Evolutionary conservation across 2,888 invertebrate species (phyloP).

Genomic region (Chydorus sphaericus): DNA sequence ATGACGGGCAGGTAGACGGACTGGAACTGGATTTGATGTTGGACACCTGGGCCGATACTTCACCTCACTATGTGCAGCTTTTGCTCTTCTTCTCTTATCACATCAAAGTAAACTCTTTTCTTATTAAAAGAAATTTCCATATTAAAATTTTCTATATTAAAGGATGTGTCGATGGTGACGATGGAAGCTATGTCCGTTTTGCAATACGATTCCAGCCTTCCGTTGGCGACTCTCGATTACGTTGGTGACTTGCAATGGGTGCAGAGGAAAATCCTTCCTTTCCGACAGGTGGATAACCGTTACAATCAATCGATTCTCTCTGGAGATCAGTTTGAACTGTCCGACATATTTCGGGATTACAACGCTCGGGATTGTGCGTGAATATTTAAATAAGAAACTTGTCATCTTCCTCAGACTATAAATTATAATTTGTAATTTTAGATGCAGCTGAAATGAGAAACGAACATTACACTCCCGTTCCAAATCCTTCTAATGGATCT

Average conservation of each 20-base stretch:
- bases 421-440: not conserved
- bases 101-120: not conserved
- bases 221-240: not conserved
- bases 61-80: not conserved
- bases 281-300: not conserved
- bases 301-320: not conserved
- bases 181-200: slow-evolving; percentile 2
- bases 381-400: not conserved
- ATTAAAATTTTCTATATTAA: not conserved
- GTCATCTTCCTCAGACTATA: not conserved
- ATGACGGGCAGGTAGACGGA: not conserved
- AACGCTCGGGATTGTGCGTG: not conserved
- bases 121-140: not conserved
- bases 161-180: not conserved
- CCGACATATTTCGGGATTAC: slow-evolving; percentile 2
- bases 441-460: not conserved
- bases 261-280: not conserved
- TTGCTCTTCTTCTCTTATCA: slow-evolving; percentile 1
- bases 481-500: not conserved
- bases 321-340: not conserved
- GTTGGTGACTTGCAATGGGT: slow-evolving; percentile 2
- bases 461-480: not conserved
- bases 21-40: not conserved
- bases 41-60: not conserved
- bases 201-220: slow-evolving; percentile 4